Evolutionary conservation across 2,797 vertebrate species (phyloP).

Genomic region (Anguilla pacifica): DNA sequence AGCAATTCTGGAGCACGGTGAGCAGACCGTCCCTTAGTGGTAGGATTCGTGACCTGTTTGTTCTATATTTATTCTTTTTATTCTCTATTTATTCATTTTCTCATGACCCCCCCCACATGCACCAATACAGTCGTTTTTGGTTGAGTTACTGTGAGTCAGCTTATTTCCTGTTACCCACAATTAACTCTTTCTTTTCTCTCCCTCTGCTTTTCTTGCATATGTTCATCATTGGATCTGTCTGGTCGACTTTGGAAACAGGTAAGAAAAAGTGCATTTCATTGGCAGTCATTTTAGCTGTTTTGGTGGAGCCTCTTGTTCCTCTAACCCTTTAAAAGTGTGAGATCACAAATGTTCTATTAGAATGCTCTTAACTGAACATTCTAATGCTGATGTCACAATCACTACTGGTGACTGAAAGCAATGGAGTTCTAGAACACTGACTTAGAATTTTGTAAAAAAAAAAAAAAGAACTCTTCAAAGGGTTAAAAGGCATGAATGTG

Average conservation of each 20-base stretch:
- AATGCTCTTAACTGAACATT: background rate
- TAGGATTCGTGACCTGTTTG: background rate
- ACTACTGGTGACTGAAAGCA: too few species aligned
- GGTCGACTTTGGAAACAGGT: slow-evolving; percentile 43
- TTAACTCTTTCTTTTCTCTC: slow-evolving; percentile 43
- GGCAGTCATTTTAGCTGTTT: background rate
- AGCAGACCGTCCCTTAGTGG: background rate
- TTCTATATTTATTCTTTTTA: slow-evolving; percentile 2
- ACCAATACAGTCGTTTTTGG: background rate
- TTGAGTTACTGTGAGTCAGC: slow-evolving; percentile 16
- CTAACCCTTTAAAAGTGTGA: background rate
- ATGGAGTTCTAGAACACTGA: too few species aligned
- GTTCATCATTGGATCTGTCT: slow-evolving; percentile 24
- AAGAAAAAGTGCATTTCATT: slow-evolving; percentile 26
- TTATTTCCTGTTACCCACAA: slow-evolving; percentile 39
- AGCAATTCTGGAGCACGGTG: background rate
- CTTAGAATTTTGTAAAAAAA: too few species aligned
- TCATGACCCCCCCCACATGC: background rate
- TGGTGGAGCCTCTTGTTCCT: background rate
- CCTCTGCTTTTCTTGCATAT: slow-evolving; percentile 39
- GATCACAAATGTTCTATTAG: too few species aligned
- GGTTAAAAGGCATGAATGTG: background rate
- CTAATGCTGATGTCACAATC: too few species aligned
- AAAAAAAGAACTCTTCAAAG: too few species aligned
- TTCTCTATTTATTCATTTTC: background rate